These are phyloP conservation scores for Pocillopora grandis DNA, from an alignment of 92 coral and sea anemone genomes.

Conservation along the genomic window DNA sequence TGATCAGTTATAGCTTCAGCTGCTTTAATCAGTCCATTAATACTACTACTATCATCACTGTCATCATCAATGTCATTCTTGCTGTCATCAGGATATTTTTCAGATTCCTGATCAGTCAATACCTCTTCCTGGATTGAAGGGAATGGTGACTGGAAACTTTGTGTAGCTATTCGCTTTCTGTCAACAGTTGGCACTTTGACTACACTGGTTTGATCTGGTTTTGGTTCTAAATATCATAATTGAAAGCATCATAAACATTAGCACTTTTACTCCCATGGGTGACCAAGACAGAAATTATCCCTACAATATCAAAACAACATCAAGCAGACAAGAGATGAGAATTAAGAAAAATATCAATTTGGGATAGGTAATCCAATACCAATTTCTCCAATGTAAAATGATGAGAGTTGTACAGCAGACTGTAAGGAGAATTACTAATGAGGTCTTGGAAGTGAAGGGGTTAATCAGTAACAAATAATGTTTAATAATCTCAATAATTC, in stretches of 20 bases:
- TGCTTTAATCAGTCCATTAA: slow-evolving; percentile 75
- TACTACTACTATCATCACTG: slow-evolving; percentile 54
- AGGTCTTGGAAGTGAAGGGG: too few relatives aligned
- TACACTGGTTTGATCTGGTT: slow-evolving; percentile 21
- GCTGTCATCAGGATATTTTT: background rate
- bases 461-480: too few relatives aligned
- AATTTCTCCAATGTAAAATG: too few relatives aligned
- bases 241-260: background rate
- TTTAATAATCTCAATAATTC: too few relatives aligned
- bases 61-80: slow-evolving; percentile 37
- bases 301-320: too few relatives aligned
- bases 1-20: slow-evolving; percentile 78
- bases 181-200: background rate
- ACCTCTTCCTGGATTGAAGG: slow-evolving; percentile 40
- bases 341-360: too few relatives aligned
- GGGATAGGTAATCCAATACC: too few relatives aligned
- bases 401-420: too few relatives aligned
- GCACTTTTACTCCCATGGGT: too few relatives aligned
- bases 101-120: slow-evolving; percentile 27
- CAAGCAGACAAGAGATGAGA: too few relatives aligned
- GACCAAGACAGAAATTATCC: too few relatives aligned
- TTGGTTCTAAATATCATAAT: background rate
- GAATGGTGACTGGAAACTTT: slow-evolving; percentile 18
- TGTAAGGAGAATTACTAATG: too few relatives aligned
- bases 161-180: slow-evolving; percentile 5